Percentiles rank a stretch among this genome's conserved stretches.
phyloP scores from a whole-genome alignment of 37 sponge, comb jelly and placozoan genomes.

The Eunapius fragilis region DNA sequence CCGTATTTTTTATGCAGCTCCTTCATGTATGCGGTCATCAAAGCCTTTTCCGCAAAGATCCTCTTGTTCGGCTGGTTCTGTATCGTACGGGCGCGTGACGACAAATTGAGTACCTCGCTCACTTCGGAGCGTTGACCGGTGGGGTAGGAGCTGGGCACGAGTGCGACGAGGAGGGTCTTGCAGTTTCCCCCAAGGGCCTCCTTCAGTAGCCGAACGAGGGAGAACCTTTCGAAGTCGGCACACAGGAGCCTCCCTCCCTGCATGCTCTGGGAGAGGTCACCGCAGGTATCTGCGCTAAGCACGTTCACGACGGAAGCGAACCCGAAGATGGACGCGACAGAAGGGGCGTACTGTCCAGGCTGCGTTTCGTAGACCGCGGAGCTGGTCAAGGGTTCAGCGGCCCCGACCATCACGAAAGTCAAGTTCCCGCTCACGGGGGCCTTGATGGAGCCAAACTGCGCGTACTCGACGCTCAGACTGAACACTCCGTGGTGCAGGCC shows the following conservation, averaged over 20 bases:
- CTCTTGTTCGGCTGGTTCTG: slow-evolving; percentile 71
- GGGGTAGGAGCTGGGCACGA: neutral
- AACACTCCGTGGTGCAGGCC: slow-evolving; percentile 44
- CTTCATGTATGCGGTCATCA: slow-evolving; percentile 77
- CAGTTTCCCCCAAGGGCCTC: slow-evolving; percentile 81
- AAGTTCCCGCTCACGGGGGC: slow-evolving; percentile 81
- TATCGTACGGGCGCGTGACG: slow-evolving; percentile 40
- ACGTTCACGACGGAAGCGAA: slow-evolving; percentile 29
- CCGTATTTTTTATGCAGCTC: slow-evolving; percentile 59
- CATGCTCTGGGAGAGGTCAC: neutral
- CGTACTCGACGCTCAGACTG: slow-evolving; percentile 71
- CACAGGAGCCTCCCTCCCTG: neutral
- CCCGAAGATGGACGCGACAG: slow-evolving; percentile 14
- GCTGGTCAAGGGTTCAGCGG: slow-evolving; percentile 6
- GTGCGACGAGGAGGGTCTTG: slow-evolving; percentile 57
- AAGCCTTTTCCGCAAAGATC: slow-evolving; percentile 71
- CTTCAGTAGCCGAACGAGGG: slow-evolving; percentile 43
- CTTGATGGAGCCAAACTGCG: slow-evolving; percentile 64
- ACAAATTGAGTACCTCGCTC: slow-evolving; percentile 20
- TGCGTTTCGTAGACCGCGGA: neutral
- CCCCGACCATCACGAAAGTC: slow-evolving; percentile 39
- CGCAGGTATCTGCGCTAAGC: slow-evolving; percentile 6
- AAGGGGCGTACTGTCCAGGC: neutral
- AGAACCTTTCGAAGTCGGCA: neutral
- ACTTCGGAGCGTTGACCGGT: neutral